These are phyloP conservation scores for Lepidochrysops patricia DNA, from an alignment of 2,888 invertebrate genomes.

Conservation along the genomic window DNA sequence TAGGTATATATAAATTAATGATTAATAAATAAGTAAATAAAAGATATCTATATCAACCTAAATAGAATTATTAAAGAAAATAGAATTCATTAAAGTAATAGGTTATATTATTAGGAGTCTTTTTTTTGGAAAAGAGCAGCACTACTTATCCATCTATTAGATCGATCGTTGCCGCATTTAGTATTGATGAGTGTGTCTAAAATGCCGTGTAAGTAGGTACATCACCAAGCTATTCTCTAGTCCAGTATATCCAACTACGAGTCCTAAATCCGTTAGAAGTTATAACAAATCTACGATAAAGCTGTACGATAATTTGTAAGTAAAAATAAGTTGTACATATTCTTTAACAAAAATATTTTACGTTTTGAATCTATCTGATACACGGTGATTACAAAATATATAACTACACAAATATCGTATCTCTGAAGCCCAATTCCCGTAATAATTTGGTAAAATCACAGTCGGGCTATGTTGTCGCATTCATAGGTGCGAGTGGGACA, in stretches of 20 bases:
- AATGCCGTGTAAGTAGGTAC: not conserved
- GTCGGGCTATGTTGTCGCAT: too few relatives aligned
- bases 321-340: constrained; percentile 11
- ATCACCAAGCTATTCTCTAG: not conserved
- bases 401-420: constrained; percentile 52
- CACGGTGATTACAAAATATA: constrained; percentile 55
- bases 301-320: constrained; percentile 5
- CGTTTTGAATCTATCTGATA: constrained; percentile 42
- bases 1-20: too few relatives aligned
- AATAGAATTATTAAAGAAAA: too few relatives aligned
- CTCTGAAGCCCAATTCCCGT: constrained; percentile 48
- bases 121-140: too few relatives aligned
- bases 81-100: too few relatives aligned
- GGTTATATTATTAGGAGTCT: too few relatives aligned
- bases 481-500: not conserved
- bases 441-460: too few relatives aligned
- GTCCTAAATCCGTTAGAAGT: not conserved
- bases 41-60: too few relatives aligned
- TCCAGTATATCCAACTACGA: not conserved
- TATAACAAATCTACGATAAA: constrained; percentile 5
- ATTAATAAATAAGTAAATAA: too few relatives aligned
- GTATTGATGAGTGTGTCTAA: too few relatives aligned
- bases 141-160: not conserved
- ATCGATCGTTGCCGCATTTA: not conserved
- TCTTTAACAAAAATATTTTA: constrained; percentile 13